A percentile compares a stretch with the other conserved stretches of the same genome.
Evolutionary conservation across 2,113 vertebrate species (phyloP).

Genomic region (Enhydra lutris): DNA sequence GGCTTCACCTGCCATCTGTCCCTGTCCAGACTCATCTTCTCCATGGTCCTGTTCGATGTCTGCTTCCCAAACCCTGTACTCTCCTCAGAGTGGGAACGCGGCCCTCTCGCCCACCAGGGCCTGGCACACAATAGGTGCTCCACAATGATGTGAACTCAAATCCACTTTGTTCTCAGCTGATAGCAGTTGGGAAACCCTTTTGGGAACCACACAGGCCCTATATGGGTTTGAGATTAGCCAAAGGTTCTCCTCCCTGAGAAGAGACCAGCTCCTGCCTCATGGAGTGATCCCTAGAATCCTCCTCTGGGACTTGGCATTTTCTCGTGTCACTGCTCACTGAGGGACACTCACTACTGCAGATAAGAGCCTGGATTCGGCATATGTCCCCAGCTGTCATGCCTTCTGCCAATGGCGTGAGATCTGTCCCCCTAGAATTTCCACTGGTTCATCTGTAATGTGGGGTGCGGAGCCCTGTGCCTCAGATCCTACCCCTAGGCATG

Average conservation of each 20-base stretch:
- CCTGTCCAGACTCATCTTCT: rapidly evolving
- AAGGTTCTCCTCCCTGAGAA: neutral
- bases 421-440: neutral
- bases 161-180: neutral
- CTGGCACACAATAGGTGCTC: neutral
- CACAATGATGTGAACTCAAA: neutral
- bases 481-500: neutral
- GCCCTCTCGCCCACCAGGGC: neutral
- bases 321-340: neutral
- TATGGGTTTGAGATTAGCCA: neutral
- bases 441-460: neutral
- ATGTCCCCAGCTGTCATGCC: neutral
- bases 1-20: no score
- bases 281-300: neutral
- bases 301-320: no score
- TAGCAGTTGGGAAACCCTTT: neutral
- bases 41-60: neutral
- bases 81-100: neutral
- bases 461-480: rapidly evolving
- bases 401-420: neutral
- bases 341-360: neutral
- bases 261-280: rapidly evolving
- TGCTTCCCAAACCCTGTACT: neutral
- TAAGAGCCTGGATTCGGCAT: neutral
- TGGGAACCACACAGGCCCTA: neutral